Conservation (phyloP, 2,113 vertebrate genomes). For the Trochalopteron elliotii region DNA sequence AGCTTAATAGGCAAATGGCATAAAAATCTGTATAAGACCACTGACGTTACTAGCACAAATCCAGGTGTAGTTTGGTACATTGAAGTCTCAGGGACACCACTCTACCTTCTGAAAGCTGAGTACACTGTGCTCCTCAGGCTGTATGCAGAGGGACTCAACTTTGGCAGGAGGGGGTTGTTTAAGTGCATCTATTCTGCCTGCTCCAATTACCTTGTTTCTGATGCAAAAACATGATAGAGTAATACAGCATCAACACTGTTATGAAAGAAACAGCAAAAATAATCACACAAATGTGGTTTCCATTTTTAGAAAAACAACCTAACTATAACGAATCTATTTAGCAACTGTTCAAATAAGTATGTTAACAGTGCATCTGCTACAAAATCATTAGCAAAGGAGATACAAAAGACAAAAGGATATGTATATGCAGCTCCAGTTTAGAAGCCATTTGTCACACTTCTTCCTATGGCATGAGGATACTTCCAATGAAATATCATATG, state of each 20-base stretch:
- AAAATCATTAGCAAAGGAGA: not conserved
- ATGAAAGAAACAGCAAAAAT: not conserved
- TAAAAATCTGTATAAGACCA: not conserved
- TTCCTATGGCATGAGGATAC: not conserved
- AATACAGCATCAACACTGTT: not conserved
- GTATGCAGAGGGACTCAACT: not conserved
- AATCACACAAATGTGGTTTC: not conserved
- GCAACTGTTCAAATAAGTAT: not conserved
- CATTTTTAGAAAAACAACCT: not conserved
- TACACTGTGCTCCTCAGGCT: not conserved
- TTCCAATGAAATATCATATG: not conserved
- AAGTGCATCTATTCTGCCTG: not conserved
- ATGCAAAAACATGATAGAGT: not conserved
- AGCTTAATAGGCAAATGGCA: not conserved
- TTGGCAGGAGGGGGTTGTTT: not conserved
- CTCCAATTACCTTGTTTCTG: not conserved
- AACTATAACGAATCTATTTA: not conserved
- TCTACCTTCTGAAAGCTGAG: not conserved
- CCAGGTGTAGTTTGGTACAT: not conserved
- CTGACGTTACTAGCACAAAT: not conserved
- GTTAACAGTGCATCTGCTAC: not conserved
- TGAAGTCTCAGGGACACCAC: accelerated
- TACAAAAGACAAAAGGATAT: not conserved
- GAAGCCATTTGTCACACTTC: not conserved
- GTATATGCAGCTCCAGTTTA: not conserved